Base-by-base conservation (phyloP, 2,888 invertebrate species). In the Cactoblastis cactorum region DNA sequence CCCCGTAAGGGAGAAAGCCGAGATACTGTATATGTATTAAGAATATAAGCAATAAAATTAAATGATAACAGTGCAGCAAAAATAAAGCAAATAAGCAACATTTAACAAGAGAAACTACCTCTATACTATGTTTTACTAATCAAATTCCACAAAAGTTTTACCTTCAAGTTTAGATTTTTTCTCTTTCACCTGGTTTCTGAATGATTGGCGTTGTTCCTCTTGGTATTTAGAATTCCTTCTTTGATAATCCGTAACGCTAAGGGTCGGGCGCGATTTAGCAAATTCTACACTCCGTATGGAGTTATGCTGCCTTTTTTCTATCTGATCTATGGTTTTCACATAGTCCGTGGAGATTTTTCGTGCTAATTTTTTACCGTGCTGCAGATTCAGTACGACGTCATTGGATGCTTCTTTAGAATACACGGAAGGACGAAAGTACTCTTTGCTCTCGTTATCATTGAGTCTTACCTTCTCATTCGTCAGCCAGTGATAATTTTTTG, bases 331-430 rank as follows among this genome's bases (percentile, higher is more conserved):
- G 1, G 81, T 80, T 52, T 73, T 80, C 0, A 81, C 80, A 53
- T 85, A 84, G 53, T 87, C 85, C 0, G 81, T 75, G 1, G 86
- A 86, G 56, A 85, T 75, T 60, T 83, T 84, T 8, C 82, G 68
- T 1, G 66, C 66, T 0, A 75, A 52, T 51, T 61, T 77, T 53
- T 70, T 72, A 1, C 76, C 76, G 54, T 81, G 80, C 60, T 83
- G 83, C 35, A 82, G 33, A n/a, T 69, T 65, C 0, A 83, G 65
- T 2, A 78, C 60, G 5, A 75, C 60, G 6, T 80, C 79, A 14
- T 67, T 65, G 0, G 80, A 72, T 2, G 57, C 58, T 0, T 59
- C 53, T n/a, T 67, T 61, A 2, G 56, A 46, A 0, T 58, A 59
- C 6, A 71, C 1, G 0, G 77, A 63, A 4, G 59, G 61, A 1